phyloP scores from a whole-genome alignment of 2,113 vertebrate genomes.

The Periophthalmus modestus region DNA sequence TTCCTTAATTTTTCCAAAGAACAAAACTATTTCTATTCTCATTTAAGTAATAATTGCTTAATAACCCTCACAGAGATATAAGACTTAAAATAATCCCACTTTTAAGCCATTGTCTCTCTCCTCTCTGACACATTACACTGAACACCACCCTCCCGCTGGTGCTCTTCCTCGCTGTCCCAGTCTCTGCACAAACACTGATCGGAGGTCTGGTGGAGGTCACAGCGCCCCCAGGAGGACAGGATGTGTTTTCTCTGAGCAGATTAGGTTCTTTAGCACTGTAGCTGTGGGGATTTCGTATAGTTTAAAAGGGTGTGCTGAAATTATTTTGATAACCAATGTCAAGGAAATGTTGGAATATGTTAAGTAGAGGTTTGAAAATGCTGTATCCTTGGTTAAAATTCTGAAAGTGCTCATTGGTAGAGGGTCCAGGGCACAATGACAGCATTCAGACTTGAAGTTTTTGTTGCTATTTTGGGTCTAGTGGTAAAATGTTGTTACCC shows the following conservation, averaged over 20 bases:
- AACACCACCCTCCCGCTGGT: slow-evolving; percentile 25
- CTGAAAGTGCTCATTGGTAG: too few relatives aligned
- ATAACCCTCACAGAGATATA: slow-evolving; percentile 42
- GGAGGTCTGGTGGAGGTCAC: slow-evolving; percentile 61
- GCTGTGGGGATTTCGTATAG: background rate
- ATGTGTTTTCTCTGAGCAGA: slow-evolving; percentile 34
- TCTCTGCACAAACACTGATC: slow-evolving; percentile 48
- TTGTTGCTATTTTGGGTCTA: too few relatives aligned
- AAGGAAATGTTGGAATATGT: background rate
- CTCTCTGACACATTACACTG: slow-evolving; percentile 39
- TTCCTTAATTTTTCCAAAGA: slow-evolving; percentile 18
- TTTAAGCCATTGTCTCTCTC: slow-evolving; percentile 29
- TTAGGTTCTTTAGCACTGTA: background rate
- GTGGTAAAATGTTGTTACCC: too few relatives aligned
- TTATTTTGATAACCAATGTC: background rate
- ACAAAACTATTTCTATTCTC: slow-evolving; percentile 3
- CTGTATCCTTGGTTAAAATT: too few relatives aligned
- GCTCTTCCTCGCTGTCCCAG: slow-evolving; percentile 29
- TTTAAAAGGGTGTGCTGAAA: background rate
- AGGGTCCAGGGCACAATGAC: too few relatives aligned
- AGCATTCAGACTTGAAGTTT: too few relatives aligned
- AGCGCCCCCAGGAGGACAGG: slow-evolving; percentile 37
- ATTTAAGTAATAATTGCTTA: slow-evolving; percentile 41
- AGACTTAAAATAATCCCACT: slow-evolving; percentile 34
- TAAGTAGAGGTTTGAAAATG: background rate